Evolutionary conservation across 2,888 invertebrate genomes (phyloP), one percentile per base, ranked within the genome.

Genomic region (Megaustenia siamemsis): DNA sequence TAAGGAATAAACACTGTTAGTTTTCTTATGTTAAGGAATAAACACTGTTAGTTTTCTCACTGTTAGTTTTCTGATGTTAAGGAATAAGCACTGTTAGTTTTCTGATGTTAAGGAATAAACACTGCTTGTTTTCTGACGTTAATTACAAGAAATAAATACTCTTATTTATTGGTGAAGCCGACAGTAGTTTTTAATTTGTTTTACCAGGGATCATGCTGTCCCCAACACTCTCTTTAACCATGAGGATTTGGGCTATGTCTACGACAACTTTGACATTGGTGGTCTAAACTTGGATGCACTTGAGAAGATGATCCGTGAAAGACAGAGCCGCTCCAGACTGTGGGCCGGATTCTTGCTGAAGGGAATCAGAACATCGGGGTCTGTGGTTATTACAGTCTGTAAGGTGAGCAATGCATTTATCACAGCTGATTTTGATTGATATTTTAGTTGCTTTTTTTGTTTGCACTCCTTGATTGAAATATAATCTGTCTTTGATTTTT

Each of bases 281-380:
- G 82, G 89, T n/a, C 43, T 88, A 85, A 78, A 71, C 63, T 56
- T 88, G 71, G 90, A 90, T 84, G 28, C 82, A 28, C 71, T 88
- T 12, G 86, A 88, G 81, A 63, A 84, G 8, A 49, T 84, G 53
- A 83, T 88, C 38, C 49, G 82, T 53, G 43, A 84, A 3, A 45
- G 82, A 18, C 84, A 84, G 69, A 60, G 69, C 24, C 56, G 85
- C 3, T 68, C 84, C 32, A 56, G 88, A 24, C 84, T 88, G 6
- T 88, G 86, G 77, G 88, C 86, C 24, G 87, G 86, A 10, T 88
- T 88, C 86, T 84, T 87, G 79, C 87, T 88, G n/a, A 86, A 86
- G 76, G 86, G 86, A 45, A 85, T 88, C 60, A 83, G 84, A 32
- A 86, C 86, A 0, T 88, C 88, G 32, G 88, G 86, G 8, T 82